These are phyloP conservation scores for Orthonevra nobilis DNA, from an alignment of 2,888 invertebrate genomes.

Conservation along the genomic window DNA sequence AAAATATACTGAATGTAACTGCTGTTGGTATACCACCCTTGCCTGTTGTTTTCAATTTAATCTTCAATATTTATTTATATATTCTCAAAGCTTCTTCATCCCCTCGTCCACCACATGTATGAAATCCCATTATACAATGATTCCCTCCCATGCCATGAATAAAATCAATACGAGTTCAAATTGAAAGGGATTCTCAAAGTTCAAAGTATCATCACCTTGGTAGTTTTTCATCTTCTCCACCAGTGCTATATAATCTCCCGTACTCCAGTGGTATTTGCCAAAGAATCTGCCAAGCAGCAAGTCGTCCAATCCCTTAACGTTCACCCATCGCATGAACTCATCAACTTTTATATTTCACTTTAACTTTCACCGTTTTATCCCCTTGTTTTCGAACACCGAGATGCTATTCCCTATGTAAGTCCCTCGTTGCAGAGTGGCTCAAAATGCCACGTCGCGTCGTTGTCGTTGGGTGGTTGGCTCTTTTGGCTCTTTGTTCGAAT, in stretches of 20 bases:
- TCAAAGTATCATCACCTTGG: slow-evolving; percentile 70
- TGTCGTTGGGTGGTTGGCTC: background rate
- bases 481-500: slow-evolving; percentile 55
- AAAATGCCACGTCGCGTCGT: slow-evolving; percentile 29
- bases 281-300: slow-evolving; percentile 15
- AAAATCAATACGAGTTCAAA: slow-evolving; percentile 70
- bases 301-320: too few relatives aligned
- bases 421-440: slow-evolving; percentile 19
- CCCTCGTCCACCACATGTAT: slow-evolving; percentile 9
- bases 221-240: slow-evolving; percentile 68
- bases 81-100: slow-evolving; percentile 35
- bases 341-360: slow-evolving; percentile 68
- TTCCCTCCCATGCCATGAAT: slow-evolving; percentile 39
- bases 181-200: slow-evolving; percentile 69
- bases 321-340: slow-evolving; percentile 35
- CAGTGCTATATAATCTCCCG: slow-evolving; percentile 39
- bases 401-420: background rate
- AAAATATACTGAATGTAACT: slow-evolving; percentile 1
- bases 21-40: slow-evolving; percentile 15
- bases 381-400: slow-evolving; percentile 28
- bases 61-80: slow-evolving; percentile 70
- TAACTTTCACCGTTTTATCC: slow-evolving; percentile 63
- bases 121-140: slow-evolving; percentile 43
- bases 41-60: slow-evolving; percentile 69
- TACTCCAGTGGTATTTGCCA: background rate